Base-by-base conservation (phyloP, 64 coral and sea anemone species). In the Trachythela sp. region DNA sequence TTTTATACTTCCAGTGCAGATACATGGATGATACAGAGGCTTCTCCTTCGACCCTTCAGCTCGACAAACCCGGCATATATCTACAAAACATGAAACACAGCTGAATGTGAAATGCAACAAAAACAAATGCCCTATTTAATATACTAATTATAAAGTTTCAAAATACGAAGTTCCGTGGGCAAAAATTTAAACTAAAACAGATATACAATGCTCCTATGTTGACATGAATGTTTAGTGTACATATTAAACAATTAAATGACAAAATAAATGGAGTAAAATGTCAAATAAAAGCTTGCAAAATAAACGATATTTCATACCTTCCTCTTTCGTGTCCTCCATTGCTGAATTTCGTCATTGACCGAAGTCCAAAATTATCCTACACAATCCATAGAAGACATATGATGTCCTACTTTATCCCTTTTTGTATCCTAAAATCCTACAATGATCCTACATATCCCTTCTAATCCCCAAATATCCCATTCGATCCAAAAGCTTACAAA, bases 21-120 rank as follows among this genome's bases (percentile, higher is more conserved):
- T 97, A 72, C 95, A 97, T 14, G 95, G 95, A 92, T 94, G 89
- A 77, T 92, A 97, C 70, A 97, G 45, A 0, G 90, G 95, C 84
- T 92, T 97, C 45, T 97, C 95, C 22, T 86, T 91, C 32, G 90
- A 92, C 18, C 92, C 95, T 92, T 97, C 95, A 35, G 95, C 92
- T 85, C 95, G 93, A 89, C 95, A 97, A 54, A 97, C 95, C 32
- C 95, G 88, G 51, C 95, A 97, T 43, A 97, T 97, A n/a, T 97
- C 95, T 31, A 90, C 91, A 70, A 89, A 31, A 71, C 31, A 86
- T 40, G 48, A 50, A 48, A 43, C 49, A 20, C n/a, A n/a, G n/a
- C n/a, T n/a, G n/a, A n/a, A n/a, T n/a, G n/a, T n/a, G n/a, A n/a
- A n/a, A n/a, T n/a, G n/a, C n/a, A n/a, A n/a, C n/a, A n/a, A n/a